A percentile compares a stretch with the other conserved stretches of the same genome.
Evolutionary conservation across 2,888 invertebrate species (phyloP).

Genomic region (Operophtera brumata): DNA sequence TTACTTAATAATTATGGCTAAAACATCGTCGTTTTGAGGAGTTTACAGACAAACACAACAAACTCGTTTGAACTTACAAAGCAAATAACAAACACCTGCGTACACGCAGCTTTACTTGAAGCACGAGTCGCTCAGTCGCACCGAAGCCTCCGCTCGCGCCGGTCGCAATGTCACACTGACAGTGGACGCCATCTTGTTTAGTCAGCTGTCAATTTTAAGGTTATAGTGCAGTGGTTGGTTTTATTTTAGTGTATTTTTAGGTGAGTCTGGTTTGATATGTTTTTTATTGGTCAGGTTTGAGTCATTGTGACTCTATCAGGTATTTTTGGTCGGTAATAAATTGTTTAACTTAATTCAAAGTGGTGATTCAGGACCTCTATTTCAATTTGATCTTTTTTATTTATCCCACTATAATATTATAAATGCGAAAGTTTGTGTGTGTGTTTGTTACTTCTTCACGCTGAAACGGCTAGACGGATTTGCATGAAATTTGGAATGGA

Average conservation of each 20-base stretch:
- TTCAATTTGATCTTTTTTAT: not conserved
- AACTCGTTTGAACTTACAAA: conserved; percentile 16
- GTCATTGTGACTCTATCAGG: not conserved
- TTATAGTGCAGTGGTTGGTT: conserved; percentile 31
- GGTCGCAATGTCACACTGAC: conserved; percentile 32
- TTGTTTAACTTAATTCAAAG: not conserved
- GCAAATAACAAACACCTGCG: conserved; percentile 37
- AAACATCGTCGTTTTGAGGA: not conserved
- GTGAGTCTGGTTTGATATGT: conserved; percentile 15
- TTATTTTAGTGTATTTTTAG: conserved; percentile 22
- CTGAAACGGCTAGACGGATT: too few relatives aligned
- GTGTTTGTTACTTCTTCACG: too few relatives aligned
- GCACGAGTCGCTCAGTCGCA: conserved; percentile 49
- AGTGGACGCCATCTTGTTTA: conserved; percentile 44
- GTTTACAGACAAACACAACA: not conserved
- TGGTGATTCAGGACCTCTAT: not conserved
- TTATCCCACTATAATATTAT: too few relatives aligned
- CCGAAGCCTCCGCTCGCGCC: conserved; percentile 35
- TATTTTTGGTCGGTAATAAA: not conserved
- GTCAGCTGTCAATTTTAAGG: conserved; percentile 51
- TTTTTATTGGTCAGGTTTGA: not conserved
- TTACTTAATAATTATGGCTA: too few relatives aligned
- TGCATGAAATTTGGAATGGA: too few relatives aligned
- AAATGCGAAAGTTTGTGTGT: too few relatives aligned
- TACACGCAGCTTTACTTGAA: conserved; percentile 50